Base-by-base conservation (phyloP, 2,888 invertebrate genomes). In the Cynaeus angustus region DNA sequence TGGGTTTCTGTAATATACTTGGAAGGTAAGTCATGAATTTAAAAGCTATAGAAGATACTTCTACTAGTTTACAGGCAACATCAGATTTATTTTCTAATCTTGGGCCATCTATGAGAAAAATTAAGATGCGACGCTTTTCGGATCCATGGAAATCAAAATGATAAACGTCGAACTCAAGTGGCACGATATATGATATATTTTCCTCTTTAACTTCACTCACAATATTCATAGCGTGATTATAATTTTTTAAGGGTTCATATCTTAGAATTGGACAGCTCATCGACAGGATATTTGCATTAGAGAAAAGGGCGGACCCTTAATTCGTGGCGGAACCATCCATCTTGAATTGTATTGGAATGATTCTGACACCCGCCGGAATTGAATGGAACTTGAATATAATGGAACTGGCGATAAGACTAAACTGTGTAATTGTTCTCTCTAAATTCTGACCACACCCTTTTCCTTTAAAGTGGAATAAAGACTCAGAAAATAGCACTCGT, bases 271-370 rank as follows among this genome's bases (percentile, higher is more conserved):
- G 77, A 72, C 77, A 68, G 72, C 75, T 76, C 78, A 79, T 79
- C 80, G 79, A 79, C 75, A 77, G 78, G 78, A 80, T 79, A 80
- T 82, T 81, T 81, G 80, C 81, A 81, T 82, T 79, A 79, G 76
- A 77, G 73, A 66, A 66, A 70, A 74, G 77, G 80, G 78, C 78
- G 77, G 71, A 72, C 62, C 76, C 71, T 74, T 77, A 77, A 78
- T 77, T 79, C 77, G 78, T 72, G 73, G 70, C 68, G 72, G 74
- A 75, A 77, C 79, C 81, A 82, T 82, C 80, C 78, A 81, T 83
- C 81, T 82, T 81, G 80, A 77, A 81, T 81, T 80, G 80, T 80
- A 79, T 78, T 79, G 76, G 80, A 80, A 80, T 80, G 82, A 83
- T 80, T 81, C 79, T 82, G 83, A 82, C 82, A 81, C 77, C 75